These are phyloP conservation scores for Geococcyx californianus DNA, from an alignment of 2,113 vertebrate species.

Conservation along the genomic window DNA sequence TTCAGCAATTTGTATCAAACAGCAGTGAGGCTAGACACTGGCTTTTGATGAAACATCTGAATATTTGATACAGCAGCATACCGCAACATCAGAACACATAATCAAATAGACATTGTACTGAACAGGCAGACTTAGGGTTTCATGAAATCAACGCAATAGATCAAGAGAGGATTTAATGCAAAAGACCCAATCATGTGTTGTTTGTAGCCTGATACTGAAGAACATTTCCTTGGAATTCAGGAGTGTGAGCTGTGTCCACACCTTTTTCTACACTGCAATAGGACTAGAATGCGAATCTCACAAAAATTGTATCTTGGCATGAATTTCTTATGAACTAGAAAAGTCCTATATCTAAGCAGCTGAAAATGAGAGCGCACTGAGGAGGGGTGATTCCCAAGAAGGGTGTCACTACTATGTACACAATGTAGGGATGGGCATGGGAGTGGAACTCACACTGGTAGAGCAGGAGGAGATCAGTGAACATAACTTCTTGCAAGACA, in stretches of 20 bases:
- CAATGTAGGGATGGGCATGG: neutral
- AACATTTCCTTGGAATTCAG: neutral
- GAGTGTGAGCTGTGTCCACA: neutral
- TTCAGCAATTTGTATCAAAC: neutral
- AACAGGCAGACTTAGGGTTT: neutral
- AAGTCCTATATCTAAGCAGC: neutral
- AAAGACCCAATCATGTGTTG: neutral
- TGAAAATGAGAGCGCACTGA: neutral
- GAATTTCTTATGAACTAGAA: neutral
- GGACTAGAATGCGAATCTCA: neutral
- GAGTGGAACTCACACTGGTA: neutral
- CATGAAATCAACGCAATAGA: neutral
- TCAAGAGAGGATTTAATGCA: neutral
- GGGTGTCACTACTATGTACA: accelerated
- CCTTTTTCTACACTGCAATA: neutral
- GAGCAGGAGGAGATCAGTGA: neutral
- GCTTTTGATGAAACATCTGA: neutral
- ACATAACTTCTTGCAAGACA: neutral
- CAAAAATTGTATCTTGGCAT: neutral
- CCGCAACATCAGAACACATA: neutral
- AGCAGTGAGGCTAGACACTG: neutral
- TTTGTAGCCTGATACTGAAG: neutral
- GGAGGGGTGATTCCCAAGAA: neutral
- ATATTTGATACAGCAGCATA: neutral
- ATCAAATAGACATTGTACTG: neutral